A percentile compares a stretch with the other conserved stretches of the same genome.
These are phyloP conservation scores for Pristionchus maxplancki DNA, from an alignment of 2,888 invertebrate genomes.

Conservation along the genomic window DNA sequence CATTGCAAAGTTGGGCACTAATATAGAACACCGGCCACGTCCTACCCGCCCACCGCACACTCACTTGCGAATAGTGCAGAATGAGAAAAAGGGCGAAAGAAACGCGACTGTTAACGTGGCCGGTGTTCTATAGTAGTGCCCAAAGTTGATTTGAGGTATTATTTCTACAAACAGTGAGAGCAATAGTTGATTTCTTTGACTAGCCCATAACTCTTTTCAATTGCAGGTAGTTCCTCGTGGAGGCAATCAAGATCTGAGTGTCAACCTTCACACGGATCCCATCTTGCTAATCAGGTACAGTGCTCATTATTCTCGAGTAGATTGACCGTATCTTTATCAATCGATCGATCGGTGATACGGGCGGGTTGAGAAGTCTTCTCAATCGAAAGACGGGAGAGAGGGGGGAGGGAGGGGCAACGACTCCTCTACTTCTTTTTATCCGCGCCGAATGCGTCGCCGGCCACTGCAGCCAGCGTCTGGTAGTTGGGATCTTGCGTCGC, in stretches of 20 bases:
- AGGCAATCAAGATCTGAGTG: not conserved
- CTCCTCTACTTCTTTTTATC: conserved; percentile 30
- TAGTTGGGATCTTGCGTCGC: conserved; percentile 37
- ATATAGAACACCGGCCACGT: too few species aligned
- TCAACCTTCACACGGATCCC: conserved; percentile 44
- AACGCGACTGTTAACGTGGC: too few species aligned
- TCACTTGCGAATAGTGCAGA: too few species aligned
- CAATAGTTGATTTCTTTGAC: too few species aligned
- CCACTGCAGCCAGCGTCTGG: conserved; percentile 25
- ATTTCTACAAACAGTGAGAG: too few species aligned
- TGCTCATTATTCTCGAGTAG: not conserved
- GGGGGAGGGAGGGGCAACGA: not conserved
- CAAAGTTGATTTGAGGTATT: too few species aligned
- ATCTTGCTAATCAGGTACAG: conserved; percentile 14
- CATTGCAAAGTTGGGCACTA: too few species aligned
- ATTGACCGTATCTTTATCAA: conserved; percentile 39
- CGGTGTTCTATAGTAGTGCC: too few species aligned
- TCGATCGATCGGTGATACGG: conserved; percentile 16
- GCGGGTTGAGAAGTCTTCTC: conserved; percentile 24
- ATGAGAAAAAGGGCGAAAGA: too few species aligned
- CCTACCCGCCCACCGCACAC: too few species aligned
- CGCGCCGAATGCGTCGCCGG: conserved; percentile 13
- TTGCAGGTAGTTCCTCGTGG: conserved; percentile 25
- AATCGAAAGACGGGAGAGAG: not conserved
- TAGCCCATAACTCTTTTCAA: too few species aligned